These are phyloP conservation scores for Falco columbarius DNA, from an alignment of 2,797 vertebrate species.

Conservation along the genomic window DNA sequence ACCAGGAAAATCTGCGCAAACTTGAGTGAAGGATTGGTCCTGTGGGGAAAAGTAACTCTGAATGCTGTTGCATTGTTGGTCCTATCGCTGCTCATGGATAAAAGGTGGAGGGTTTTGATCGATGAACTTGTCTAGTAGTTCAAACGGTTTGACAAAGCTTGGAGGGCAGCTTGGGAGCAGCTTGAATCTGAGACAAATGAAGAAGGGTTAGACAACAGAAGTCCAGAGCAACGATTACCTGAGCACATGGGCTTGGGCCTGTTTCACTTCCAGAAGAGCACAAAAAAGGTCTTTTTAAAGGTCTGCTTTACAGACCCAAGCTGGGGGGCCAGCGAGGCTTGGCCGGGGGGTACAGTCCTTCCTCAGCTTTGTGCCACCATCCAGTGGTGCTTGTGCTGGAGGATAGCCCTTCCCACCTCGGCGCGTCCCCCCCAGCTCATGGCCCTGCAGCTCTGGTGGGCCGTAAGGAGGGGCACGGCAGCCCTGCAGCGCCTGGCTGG, in stretches of 20 bases:
- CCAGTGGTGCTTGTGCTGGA: background rate
- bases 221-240: background rate
- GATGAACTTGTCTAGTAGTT: background rate
- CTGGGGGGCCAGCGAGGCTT: background rate
- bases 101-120: background rate
- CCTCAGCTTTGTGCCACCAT: background rate
- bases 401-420: background rate
- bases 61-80: background rate
- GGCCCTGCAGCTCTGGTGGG: background rate
- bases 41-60: background rate
- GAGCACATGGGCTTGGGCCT: background rate
- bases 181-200: background rate
- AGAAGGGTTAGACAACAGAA: background rate
- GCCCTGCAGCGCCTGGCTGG: background rate
- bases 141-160: background rate
- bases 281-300: background rate
- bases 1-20: background rate
- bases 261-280: background rate
- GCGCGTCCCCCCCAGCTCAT: fast-evolving
- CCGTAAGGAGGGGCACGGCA: background rate
- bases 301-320: background rate
- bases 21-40: background rate
- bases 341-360: background rate
- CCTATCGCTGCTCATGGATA: background rate
- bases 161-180: background rate